Evolutionary conservation across 1,140 invertebrate genomes (phyloP), one percentile per base, ranked within the genome.

Genomic region (Drosophila ambigua): DNA sequence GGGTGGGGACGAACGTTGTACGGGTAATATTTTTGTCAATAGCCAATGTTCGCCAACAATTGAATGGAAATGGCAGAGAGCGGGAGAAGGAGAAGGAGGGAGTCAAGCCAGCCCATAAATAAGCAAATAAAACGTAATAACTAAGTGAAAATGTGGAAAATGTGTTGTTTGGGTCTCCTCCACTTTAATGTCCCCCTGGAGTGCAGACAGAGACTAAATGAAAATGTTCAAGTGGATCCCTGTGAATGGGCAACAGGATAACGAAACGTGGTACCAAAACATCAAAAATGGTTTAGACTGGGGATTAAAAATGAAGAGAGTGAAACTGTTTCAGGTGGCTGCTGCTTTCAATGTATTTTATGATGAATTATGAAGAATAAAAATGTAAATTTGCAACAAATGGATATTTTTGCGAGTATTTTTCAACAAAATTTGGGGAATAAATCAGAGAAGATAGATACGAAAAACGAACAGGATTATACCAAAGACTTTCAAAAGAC

Each of bases 81-180:
- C 23, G 23, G 44, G 59, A 23, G 23, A 48, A 24, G 52, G 72
- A 62, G 55, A 35, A 24, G 52, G 72, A 62, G 55, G 26, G 15
- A 53, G 31, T 39, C 16, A 53, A 24, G 57, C 54, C 57, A 26
- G 55, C 43, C 67, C 62, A 87, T 87, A 85, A 87, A 85, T 87
- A 85, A 81, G 74, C 79, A 87, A 87, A 68, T 73, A 82, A 85
- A 78, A 87, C 66, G 66, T 75, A 82, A 87, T 74, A 87, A 87
- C 69, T 87, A 82, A 87, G 82, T 85, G 82, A 85, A 87, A 85
- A 85, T 82, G 82, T 78, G 45, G 39, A 66, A 66, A 79, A 57
- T 48, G 51, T 41, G 51, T 41, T 63, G 50, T 73, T 43, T 48
- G 55, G 28, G 28, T 28, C 46, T 60, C 39, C 51, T 31, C 35